These are phyloP conservation scores for Festucalex cinctus DNA, from an alignment of 2,113 vertebrate genomes.

Conservation along the genomic window DNA sequence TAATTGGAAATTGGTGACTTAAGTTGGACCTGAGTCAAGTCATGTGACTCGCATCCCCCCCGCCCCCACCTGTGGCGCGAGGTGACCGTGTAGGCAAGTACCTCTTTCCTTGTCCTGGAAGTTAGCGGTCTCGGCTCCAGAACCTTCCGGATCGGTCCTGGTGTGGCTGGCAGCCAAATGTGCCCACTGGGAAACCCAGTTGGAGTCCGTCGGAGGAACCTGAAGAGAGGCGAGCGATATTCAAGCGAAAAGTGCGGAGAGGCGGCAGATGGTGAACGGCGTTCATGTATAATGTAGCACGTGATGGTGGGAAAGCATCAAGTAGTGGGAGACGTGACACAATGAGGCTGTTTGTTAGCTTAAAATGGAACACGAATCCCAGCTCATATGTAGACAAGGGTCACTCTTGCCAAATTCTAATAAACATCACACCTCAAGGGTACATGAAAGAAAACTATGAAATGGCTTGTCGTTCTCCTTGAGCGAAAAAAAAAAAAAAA, in stretches of 20 bases:
- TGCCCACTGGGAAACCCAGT: constrained; percentile 96
- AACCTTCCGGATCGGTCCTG: constrained; percentile 86
- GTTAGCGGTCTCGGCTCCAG: constrained; percentile 75
- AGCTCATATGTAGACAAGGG: not conserved
- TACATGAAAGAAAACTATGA: not conserved
- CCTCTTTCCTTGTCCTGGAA: constrained; percentile 84
- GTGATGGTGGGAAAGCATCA: not conserved
- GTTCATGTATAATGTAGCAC: constrained; percentile 4
- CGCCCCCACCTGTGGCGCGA: not conserved
- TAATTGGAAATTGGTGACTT: too few relatives aligned
- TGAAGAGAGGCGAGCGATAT: constrained; percentile 29
- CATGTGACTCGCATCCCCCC: not conserved
- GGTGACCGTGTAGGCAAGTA: constrained; percentile 43
- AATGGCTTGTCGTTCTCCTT: not conserved
- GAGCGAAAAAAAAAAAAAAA: accelerated
- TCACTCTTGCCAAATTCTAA: not conserved
- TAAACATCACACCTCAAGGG: not conserved
- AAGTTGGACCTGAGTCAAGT: not conserved
- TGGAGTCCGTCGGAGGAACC: constrained; percentile 73
- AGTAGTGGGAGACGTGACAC: not conserved
- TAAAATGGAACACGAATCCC: not conserved
- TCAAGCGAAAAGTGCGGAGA: not conserved
- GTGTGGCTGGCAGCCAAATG: constrained; percentile 93
- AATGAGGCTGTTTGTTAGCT: not conserved
- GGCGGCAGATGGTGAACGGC: not conserved